These are phyloP conservation scores for Silurus lanzhouensis DNA, from an alignment of 2,797 vertebrate species.

Conservation along the genomic window DNA sequence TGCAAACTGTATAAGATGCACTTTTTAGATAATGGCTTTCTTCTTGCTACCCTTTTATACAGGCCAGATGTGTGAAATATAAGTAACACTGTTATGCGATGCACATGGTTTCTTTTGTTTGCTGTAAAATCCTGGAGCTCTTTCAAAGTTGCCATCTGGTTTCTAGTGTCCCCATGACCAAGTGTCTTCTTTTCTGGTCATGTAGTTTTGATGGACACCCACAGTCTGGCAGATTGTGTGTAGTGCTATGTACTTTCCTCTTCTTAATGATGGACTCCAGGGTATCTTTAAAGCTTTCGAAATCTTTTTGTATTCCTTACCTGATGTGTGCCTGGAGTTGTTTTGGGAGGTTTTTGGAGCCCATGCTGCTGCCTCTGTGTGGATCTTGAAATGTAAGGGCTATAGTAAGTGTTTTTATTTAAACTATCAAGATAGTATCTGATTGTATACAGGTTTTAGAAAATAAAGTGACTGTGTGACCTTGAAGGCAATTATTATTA, in stretches of 20 bases:
- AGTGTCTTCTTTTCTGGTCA: not conserved
- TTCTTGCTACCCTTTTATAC: not conserved
- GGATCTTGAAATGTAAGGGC: not conserved
- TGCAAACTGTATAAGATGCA: not conserved
- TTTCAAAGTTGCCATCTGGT: slow-evolving; percentile 12
- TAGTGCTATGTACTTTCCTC: not conserved
- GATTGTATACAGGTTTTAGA: not conserved
- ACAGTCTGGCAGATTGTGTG: slow-evolving; percentile 7
- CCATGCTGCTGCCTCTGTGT: not conserved
- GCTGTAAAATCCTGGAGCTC: not conserved
- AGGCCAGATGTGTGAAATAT: slow-evolving; percentile 4
- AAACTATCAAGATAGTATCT: not conserved
- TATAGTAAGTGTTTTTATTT: not conserved
- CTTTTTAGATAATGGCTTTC: not conserved
- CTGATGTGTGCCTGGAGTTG: slow-evolving; percentile 1
- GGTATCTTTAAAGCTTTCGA: slow-evolving; percentile 1
- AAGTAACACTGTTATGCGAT: not conserved
- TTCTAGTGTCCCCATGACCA: not conserved
- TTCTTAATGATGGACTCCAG: slow-evolving; percentile 19
- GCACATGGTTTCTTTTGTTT: not conserved
- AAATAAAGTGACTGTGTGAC: not conserved
- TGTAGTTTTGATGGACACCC: slow-evolving; percentile 7
- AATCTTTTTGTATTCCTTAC: slow-evolving; percentile 10
- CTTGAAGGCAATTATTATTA: not conserved
- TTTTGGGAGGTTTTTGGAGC: slow-evolving; percentile 14